Percentiles rank a stretch among this genome's conserved stretches.
Evolutionary conservation across 2,797 vertebrate species (phyloP).

Genomic region (Pipistrellus nathusii): DNA sequence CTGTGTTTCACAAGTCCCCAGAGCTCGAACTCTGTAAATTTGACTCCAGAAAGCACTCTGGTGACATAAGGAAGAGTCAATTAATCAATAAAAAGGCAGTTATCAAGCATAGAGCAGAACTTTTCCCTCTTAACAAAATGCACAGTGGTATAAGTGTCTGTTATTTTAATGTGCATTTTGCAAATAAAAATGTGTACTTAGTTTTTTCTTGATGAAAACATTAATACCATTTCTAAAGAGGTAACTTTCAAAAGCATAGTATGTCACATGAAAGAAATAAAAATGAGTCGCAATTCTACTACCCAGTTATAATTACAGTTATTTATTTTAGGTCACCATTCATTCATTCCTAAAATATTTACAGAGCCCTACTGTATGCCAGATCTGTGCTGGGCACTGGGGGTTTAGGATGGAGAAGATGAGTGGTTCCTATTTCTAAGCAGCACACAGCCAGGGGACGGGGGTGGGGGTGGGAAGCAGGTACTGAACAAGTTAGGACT

Average conservation of each 20-base stretch:
- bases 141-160: conserved; percentile 34
- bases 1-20: background rate
- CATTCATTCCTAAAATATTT: conserved; percentile 59
- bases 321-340: conserved; percentile 28
- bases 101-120: conserved; percentile 5
- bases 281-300: conserved; percentile 62
- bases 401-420: conserved; percentile 18
- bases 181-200: conserved; percentile 61
- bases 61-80: conserved; percentile 44
- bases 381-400: background rate
- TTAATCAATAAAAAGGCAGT: conserved; percentile 61
- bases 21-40: conserved; percentile 23
- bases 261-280: conserved; percentile 71
- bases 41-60: conserved; percentile 16
- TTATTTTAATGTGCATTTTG: conserved; percentile 60
- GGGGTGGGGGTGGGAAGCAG: background rate
- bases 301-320: conserved; percentile 28
- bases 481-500: background rate
- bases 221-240: conserved; percentile 67
- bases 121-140: conserved; percentile 21
- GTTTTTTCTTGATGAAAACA: conserved; percentile 44
- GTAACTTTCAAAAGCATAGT: conserved; percentile 75
- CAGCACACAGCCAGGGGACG: background rate
- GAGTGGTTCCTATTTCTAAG: conserved; percentile 27
- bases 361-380: background rate